Evolutionary conservation across 1,140 invertebrate genomes (phyloP), one percentile per base, ranked within the genome.

Genomic region (Drosophila takahashii): DNA sequence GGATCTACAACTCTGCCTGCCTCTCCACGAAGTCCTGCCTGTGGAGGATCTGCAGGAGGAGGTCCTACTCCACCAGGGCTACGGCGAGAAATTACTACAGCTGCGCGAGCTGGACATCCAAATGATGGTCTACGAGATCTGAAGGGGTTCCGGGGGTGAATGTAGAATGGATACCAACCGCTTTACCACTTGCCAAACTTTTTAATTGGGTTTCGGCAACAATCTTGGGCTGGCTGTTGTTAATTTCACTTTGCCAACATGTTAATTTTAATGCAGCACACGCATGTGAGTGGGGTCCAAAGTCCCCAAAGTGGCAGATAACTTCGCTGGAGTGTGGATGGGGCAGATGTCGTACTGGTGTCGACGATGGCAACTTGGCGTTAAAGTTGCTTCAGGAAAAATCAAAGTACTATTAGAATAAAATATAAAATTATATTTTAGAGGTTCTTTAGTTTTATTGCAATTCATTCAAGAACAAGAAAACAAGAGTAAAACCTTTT

Each of bases 181-280:
- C 27, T 50, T 50, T 32, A 32, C n/a, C 58, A 52, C 62, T 61
- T 58, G 60, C 47, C 18, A 69, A 81, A 78, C 65, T 81, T 81
- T 86, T 75, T 81, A 86, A 86, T 75, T 86, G 77, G 77, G 44
- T 85, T 77, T 80, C 15, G 66, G 47, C 58, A 64, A 58, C 44
- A 66, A 61, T 47, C 53, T 65, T 66, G 29, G 32, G 37, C 39
- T 47, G 39, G 56, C 41, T 75, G 26, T 64, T 56, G 73, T 69
- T 81, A 73, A 81, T 81, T 73, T 72, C 77, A 57, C 62, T 79
- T 72, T 76, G 47, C 32, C 53, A 77, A 53, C 67, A 73, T 67
- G 58, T 70, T 70, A 79, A 75, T 75, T 80, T 65, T 57, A 51
- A 48, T 62, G 41, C 37, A 27, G 39, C 11, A 51, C 29, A 47